These are phyloP conservation scores for Sebastolobus alascanus DNA, from an alignment of 2,797 vertebrate species.

Conservation along the genomic window DNA sequence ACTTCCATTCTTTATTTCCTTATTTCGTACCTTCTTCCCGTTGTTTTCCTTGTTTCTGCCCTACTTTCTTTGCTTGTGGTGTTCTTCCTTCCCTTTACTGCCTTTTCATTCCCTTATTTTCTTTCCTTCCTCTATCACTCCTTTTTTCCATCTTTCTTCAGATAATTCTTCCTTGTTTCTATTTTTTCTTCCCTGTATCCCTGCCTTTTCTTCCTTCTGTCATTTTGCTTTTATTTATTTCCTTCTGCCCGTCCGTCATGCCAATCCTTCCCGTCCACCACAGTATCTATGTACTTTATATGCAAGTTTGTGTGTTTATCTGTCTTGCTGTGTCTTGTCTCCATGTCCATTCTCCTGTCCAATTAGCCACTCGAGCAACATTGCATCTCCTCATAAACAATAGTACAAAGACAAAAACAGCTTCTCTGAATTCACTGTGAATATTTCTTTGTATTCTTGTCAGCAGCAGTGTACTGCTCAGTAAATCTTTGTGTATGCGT, in stretches of 20 bases:
- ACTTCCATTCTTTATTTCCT: background rate
- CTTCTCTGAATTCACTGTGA: background rate
- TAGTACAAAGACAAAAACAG: conserved; percentile 1
- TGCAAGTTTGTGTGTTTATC: background rate
- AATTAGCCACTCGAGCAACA: conserved; percentile 36
- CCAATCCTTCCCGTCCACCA: background rate
- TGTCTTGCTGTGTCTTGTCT: background rate
- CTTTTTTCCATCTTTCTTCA: background rate
- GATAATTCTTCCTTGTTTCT: background rate
- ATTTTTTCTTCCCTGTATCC: accelerated
- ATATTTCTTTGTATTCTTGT: conserved; percentile 10
- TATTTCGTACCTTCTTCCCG: background rate
- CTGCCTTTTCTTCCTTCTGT: background rate
- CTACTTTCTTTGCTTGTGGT: background rate
- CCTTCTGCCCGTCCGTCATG: background rate
- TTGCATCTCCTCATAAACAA: conserved; percentile 12
- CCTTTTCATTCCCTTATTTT: background rate
- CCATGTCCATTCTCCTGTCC: background rate
- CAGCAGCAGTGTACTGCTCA: background rate
- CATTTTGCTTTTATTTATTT: background rate
- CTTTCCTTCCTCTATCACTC: background rate
- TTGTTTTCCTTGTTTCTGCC: background rate
- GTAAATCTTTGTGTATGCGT: conserved; percentile 4
- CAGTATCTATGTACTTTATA: background rate
- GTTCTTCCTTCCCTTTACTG: background rate